Evolutionary conservation across 2,113 vertebrate species (phyloP).

Genomic region (Corythoichthys haematopterus): DNA sequence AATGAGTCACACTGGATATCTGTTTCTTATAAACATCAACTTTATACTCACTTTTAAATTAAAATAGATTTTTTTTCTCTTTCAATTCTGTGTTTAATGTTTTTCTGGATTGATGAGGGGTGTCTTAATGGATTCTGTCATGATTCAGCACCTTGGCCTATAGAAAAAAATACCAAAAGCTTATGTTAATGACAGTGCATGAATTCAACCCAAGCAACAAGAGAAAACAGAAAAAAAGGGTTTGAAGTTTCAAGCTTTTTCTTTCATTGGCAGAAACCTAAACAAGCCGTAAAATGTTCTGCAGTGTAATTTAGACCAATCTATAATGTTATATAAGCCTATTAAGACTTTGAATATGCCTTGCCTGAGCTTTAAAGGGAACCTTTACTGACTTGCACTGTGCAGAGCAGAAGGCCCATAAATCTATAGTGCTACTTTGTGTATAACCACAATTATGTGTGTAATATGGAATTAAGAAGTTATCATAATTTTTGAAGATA

Average conservation of each 20-base stretch:
- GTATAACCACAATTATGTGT: not conserved
- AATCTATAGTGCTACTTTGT: conserved; percentile 5
- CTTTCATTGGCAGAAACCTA: conserved; percentile 31
- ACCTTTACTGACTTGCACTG: not conserved
- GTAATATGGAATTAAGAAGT: not conserved
- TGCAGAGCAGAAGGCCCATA: not conserved
- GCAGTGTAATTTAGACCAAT: conserved; percentile 20
- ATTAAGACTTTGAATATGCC: conserved; percentile 27
- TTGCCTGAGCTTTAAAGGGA: conserved; percentile 15
- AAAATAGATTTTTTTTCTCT: not conserved
- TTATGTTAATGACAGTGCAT: not conserved
- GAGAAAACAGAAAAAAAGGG: too few relatives aligned
- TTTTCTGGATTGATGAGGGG: not conserved
- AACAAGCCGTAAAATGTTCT: conserved; percentile 21
- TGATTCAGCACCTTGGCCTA: not conserved
- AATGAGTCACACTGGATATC: not conserved
- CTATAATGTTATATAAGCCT: conserved; percentile 21
- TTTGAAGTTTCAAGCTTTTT: conserved; percentile 3
- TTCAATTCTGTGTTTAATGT: not conserved
- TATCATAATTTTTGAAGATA: not conserved
- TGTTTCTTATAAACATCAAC: not conserved
- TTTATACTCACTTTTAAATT: not conserved
- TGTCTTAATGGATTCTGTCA: conserved; percentile 3
- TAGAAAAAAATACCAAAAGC: not conserved
- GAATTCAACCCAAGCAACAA: not conserved